Percentiles rank a stretch among this genome's conserved stretches.
Evolutionary conservation across 2,797 vertebrate genomes (phyloP).

Genomic region (Sitta carolinensis): DNA sequence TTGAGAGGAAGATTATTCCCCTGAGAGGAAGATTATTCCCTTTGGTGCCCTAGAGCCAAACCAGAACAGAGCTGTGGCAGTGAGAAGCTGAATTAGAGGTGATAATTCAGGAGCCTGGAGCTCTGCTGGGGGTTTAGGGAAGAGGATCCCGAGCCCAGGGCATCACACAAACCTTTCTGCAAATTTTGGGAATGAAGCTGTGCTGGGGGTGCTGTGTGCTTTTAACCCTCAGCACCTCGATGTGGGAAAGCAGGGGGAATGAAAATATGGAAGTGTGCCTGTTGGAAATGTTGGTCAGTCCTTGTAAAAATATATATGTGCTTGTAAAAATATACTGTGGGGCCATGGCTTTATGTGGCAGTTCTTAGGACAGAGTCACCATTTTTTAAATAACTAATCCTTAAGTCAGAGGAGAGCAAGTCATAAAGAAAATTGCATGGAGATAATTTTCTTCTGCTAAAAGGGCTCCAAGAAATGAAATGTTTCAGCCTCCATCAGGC

Average conservation of each 20-base stretch:
- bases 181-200: neutral
- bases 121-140: neutral
- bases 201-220: neutral
- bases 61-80: neutral
- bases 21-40: neutral
- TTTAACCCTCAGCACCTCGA: neutral
- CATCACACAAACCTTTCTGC: neutral
- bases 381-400: neutral
- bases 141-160: neutral
- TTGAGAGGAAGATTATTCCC: neutral
- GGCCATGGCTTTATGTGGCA: neutral
- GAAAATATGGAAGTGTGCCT: neutral
- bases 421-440: neutral
- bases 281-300: neutral
- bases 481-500: neutral
- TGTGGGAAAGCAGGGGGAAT: neutral
- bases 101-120: neutral
- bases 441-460: neutral
- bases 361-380: neutral
- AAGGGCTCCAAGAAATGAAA: neutral
- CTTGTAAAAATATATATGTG: neutral
- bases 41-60: neutral
- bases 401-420: neutral
- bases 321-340: slow-evolving; percentile 24
- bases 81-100: neutral